Evolutionary conservation across 2,797 vertebrate species (phyloP), one percentile per base, ranked within the genome.

Genomic region (Todus mexicanus): DNA sequence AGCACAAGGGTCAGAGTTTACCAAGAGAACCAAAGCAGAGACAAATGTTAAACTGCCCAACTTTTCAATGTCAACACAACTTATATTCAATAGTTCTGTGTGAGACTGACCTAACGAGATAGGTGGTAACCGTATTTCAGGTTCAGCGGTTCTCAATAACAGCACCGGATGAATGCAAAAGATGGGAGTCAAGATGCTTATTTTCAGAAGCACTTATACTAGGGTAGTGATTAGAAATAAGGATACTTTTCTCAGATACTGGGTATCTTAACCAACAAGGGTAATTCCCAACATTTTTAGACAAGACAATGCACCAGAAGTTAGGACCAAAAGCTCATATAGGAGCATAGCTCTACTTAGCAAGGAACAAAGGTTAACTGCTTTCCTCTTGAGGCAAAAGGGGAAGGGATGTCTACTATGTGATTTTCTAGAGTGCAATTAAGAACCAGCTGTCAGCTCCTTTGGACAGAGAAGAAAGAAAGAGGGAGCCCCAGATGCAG

Each of bases 21-120:
- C 71, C 40, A 68, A 64, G 53, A 86, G 50, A 89, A 45, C 17
- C 45, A 57, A 88, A 90, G 66, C 51, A 66, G 66, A 85, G 74
- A 70, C 15, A 65, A 65, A 73, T 77, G 47, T 77, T 71, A 72
- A 89, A 73, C 47, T 94, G 40, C 29, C 40, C 64, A 84, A 72
- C 59, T 80, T 81, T 84, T 69, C 72, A 56, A 86, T 42, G 66
- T 74, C 66, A 88, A 70, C 57, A 60, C 19, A 84, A 64, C 19
- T 81, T 42, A 12, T 6, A 25, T 77, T 85, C 33, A 63, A 53
- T 81, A 77, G 65, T 71, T 19, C 26, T 74, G 68, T 64, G 78
- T 65, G 54, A 87, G 47, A 66, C 65, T 69, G 86, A 93, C 68
- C 43, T 85, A 90, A 94, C 63, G 81, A 93, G 78, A 84, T 61